A percentile compares a stretch with the other conserved stretches of the same genome.
Conservation (phyloP, 1,140 invertebrate species). For the Drosophila nikananu region DNA sequence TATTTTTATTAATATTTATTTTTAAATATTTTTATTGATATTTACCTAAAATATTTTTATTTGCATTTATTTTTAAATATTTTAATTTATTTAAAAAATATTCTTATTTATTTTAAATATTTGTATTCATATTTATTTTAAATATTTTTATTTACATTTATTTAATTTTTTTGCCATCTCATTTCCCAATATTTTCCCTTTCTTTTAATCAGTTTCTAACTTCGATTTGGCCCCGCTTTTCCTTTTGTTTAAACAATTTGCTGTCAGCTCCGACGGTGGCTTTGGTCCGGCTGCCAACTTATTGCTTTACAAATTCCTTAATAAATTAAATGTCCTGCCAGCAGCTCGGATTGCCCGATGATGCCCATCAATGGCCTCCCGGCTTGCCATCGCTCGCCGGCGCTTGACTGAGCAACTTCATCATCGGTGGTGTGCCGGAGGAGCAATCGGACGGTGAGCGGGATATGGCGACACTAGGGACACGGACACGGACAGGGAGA, state of each 20-base stretch:
- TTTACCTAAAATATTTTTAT: too few relatives aligned
- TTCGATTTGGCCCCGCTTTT: background rate
- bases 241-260: background rate
- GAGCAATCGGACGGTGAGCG: constrained; percentile 8
- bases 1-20: too few relatives aligned
- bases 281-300: constrained; percentile 61
- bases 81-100: too few relatives aligned
- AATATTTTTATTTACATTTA: too few relatives aligned
- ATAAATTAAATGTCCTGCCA: constrained; percentile 79
- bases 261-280: background rate
- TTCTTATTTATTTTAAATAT: background rate
- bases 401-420: constrained; percentile 67
- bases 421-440: constrained; percentile 59
- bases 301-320: constrained; percentile 83
- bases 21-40: too few relatives aligned
- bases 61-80: too few relatives aligned
- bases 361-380: constrained; percentile 52
- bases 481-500: background rate
- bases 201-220: too few relatives aligned
- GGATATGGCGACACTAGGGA: background rate
- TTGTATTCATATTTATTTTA: too few relatives aligned
- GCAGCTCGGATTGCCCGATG: constrained; percentile 26
- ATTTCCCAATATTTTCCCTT: too few relatives aligned
- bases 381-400: constrained; percentile 29
- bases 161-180: too few relatives aligned